Percentiles rank a stretch among this genome's conserved stretches.
phyloP scores from a whole-genome alignment of 1,140 invertebrate genomes.

The Charaxes varanes region DNA sequence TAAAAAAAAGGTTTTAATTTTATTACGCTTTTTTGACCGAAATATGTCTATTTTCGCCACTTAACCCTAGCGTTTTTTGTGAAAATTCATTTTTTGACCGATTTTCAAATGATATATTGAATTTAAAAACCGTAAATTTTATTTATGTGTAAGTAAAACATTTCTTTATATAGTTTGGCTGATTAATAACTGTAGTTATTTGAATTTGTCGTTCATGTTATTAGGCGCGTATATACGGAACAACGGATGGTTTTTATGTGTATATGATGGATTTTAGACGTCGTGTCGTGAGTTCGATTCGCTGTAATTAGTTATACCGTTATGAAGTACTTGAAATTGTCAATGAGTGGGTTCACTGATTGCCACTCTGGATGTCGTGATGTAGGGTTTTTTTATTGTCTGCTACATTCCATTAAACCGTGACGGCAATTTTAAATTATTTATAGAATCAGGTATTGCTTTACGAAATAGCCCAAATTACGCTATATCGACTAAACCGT shows the following conservation, averaged over 20 bases:
- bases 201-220: no score
- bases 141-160: no score
- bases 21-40: slow-evolving; percentile 1
- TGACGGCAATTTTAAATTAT: no score
- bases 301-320: slow-evolving; percentile 69
- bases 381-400: slow-evolving; percentile 47
- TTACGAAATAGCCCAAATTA: no score
- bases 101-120: no score
- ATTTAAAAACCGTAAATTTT: no score
- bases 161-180: no score
- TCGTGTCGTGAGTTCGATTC: slow-evolving; percentile 60
- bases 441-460: no score
- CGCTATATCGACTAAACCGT: no score
- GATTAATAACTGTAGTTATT: no score
- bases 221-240: background rate
- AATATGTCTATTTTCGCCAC: slow-evolving; percentile 10
- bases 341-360: slow-evolving; percentile 44
- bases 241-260: slow-evolving; percentile 53
- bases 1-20: slow-evolving; percentile 4
- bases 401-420: slow-evolving; percentile 8
- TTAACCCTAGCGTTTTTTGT: no score
- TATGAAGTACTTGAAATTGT: slow-evolving; percentile 55
- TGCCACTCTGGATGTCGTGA: slow-evolving; percentile 42
- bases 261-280: slow-evolving; percentile 24
- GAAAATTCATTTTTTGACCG: no score